A percentile compares a stretch with the other conserved stretches of the same genome.
phyloP scores from a whole-genome alignment of 37 sponge, comb jelly and placozoan genomes.

The Agelas oroides region DNA sequence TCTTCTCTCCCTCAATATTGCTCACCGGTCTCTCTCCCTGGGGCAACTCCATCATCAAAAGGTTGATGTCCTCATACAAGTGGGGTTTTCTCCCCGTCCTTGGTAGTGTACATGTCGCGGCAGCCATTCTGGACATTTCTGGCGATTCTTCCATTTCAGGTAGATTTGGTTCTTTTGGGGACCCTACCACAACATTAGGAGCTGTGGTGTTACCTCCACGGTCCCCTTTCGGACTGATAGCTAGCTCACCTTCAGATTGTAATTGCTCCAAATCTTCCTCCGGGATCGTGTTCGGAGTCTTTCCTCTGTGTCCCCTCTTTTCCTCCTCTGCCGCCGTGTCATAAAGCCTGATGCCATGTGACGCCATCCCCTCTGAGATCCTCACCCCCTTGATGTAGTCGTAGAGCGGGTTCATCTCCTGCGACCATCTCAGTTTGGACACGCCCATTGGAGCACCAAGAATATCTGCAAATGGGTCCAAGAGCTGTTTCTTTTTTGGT shows the following conservation, averaged over 20 bases:
- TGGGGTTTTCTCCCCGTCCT: neutral
- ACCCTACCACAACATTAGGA: too few species aligned
- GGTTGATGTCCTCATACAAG: slow-evolving; percentile 1
- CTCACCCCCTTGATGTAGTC: slow-evolving; percentile 66
- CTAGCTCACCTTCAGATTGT: neutral
- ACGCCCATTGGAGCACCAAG: neutral
- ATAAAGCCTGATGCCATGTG: slow-evolving; percentile 31
- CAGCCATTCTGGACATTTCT: too few species aligned
- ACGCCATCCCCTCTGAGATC: slow-evolving; percentile 42
- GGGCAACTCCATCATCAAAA: too few species aligned
- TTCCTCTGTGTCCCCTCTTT: neutral
- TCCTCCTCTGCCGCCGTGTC: slow-evolving; percentile 22
- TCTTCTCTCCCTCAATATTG: neutral
- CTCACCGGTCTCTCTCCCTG: neutral
- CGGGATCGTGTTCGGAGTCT: slow-evolving; percentile 21
- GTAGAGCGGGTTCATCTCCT: slow-evolving; percentile 68
- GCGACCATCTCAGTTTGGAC: slow-evolving; percentile 60
- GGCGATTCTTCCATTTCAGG: too few species aligned
- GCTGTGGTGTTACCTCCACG: neutral
- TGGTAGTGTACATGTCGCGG: neutral
- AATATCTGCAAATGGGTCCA: slow-evolving; percentile 63
- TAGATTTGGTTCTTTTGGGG: too few species aligned
- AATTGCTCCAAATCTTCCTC: too few species aligned
- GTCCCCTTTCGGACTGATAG: neutral
- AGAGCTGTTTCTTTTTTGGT: too few species aligned